These are phyloP conservation scores for Cybosia mesomella DNA, from an alignment of 2,888 invertebrate genomes.

Conservation along the genomic window DNA sequence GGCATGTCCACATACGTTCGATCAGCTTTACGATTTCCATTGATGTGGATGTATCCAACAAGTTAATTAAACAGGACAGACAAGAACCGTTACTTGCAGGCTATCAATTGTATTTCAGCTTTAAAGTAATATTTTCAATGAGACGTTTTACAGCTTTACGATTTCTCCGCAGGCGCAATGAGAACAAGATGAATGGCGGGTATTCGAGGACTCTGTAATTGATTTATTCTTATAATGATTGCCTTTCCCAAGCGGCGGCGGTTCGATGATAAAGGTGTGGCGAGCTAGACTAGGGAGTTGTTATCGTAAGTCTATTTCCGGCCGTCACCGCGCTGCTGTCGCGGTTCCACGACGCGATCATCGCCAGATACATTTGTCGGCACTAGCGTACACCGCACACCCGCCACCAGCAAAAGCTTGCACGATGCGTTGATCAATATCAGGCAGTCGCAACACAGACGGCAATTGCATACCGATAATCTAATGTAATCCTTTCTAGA, in stretches of 20 bases:
- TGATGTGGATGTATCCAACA: constrained; percentile 59
- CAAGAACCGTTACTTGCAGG: constrained; percentile 49
- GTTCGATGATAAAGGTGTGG: constrained; percentile 78
- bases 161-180: constrained; percentile 59
- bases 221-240: constrained; percentile 83
- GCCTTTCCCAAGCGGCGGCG: constrained; percentile 78
- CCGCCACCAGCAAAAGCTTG: constrained; percentile 62
- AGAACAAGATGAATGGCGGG: constrained; percentile 59
- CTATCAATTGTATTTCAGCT: constrained; percentile 54
- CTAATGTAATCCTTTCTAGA: constrained; percentile 71
- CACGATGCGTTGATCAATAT: constrained; percentile 74
- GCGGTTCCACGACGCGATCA: constrained; percentile 76
- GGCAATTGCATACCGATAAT: constrained; percentile 80
- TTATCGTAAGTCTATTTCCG: constrained; percentile 85
- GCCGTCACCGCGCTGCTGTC: constrained; percentile 79
- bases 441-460: constrained; percentile 68
- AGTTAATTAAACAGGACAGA: constrained; percentile 64
- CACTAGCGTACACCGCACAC: constrained; percentile 53
- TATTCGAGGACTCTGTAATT: constrained; percentile 67
- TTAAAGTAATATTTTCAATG: constrained; percentile 53
- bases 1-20: constrained; percentile 35
- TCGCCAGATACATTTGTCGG: constrained; percentile 85
- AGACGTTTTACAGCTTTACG: constrained; percentile 61
- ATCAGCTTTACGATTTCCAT: constrained; percentile 65
- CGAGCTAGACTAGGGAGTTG: constrained; percentile 79